Evolutionary conservation across 2,797 vertebrate species (phyloP).

Genomic region (Sebastes iracundus): DNA sequence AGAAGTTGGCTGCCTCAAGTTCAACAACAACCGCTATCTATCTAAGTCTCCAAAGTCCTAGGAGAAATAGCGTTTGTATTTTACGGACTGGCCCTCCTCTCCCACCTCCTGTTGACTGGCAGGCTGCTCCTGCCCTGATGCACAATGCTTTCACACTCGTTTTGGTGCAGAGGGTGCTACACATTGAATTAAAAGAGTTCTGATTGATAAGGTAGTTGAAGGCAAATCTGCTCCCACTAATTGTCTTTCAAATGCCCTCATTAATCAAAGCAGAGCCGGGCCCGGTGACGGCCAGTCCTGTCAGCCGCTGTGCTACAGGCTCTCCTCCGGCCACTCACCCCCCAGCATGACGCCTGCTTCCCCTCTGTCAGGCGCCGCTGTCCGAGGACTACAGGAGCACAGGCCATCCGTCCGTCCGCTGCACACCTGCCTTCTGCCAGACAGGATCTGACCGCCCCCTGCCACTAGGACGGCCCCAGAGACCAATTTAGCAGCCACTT

Average conservation of each 20-base stretch:
- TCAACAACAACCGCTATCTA: slow-evolving; percentile 19
- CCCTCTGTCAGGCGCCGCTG: slow-evolving; percentile 77
- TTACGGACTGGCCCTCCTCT: slow-evolving; percentile 40
- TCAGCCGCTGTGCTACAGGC: slow-evolving; percentile 86
- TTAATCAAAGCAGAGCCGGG: slow-evolving; percentile 91
- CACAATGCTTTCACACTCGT: slow-evolving; percentile 81
- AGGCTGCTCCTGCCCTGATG: slow-evolving; percentile 76
- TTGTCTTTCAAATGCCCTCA: slow-evolving; percentile 99
- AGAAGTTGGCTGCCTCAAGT: slow-evolving; percentile 12
- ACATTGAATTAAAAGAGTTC: slow-evolving; percentile 90
- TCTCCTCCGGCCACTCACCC: slow-evolving; percentile 86
- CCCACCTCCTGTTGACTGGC: slow-evolving; percentile 63
- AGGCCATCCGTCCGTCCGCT: slow-evolving; percentile 83
- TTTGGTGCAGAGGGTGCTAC: slow-evolving; percentile 78
- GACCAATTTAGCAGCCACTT: slow-evolving; percentile 97
- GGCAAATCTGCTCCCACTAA: slow-evolving; percentile 96
- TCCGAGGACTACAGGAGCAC: slow-evolving; percentile 75
- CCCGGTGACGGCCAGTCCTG: slow-evolving; percentile 87
- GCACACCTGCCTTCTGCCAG: slow-evolving; percentile 91
- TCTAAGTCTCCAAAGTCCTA: slow-evolving; percentile 11
- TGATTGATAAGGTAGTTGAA: slow-evolving; percentile 96
- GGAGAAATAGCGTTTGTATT: slow-evolving; percentile 42
- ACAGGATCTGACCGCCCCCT: slow-evolving; percentile 89
- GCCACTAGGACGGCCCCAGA: slow-evolving; percentile 87
- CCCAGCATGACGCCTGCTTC: slow-evolving; percentile 88